A percentile compares a stretch with the other conserved stretches of the same genome.
Evolutionary conservation across 2,888 invertebrate species (phyloP).

Genomic region (Tuberolachnus salignus): DNA sequence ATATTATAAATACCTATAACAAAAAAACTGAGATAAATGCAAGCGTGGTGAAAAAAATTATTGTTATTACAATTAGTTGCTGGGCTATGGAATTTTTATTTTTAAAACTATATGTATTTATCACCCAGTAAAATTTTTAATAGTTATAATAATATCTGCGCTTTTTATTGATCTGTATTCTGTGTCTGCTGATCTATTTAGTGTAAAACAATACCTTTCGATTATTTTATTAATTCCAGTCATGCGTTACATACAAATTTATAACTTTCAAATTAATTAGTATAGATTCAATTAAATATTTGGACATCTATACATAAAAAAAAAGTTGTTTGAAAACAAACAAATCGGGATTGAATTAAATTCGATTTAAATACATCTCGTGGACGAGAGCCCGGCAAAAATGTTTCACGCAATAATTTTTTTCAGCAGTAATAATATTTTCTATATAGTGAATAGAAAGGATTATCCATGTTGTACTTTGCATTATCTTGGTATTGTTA

Average conservation of each 20-base stretch:
- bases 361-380: neutral
- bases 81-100: too few relatives aligned
- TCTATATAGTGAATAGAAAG: neutral
- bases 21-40: too few relatives aligned
- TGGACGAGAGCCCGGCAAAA: neutral
- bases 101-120: too few relatives aligned
- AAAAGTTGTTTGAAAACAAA: neutral
- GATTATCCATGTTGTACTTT: neutral
- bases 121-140: too few relatives aligned
- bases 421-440: slow-evolving; percentile 26
- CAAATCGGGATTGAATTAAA: slow-evolving; percentile 5
- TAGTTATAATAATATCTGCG: too few relatives aligned
- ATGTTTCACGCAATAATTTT: neutral
- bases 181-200: neutral
- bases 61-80: too few relatives aligned
- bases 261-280: neutral
- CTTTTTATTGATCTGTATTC: slow-evolving; percentile 1
- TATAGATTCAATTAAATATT: neutral
- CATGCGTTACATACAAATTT: too few relatives aligned
- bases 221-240: neutral
- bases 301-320: neutral
- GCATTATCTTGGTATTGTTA: neutral
- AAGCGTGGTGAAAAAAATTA: too few relatives aligned
- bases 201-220: neutral
- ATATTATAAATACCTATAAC: too few relatives aligned